phyloP scores from a whole-genome alignment of 2,113 vertebrate species.

The Mus musculus region DNA sequence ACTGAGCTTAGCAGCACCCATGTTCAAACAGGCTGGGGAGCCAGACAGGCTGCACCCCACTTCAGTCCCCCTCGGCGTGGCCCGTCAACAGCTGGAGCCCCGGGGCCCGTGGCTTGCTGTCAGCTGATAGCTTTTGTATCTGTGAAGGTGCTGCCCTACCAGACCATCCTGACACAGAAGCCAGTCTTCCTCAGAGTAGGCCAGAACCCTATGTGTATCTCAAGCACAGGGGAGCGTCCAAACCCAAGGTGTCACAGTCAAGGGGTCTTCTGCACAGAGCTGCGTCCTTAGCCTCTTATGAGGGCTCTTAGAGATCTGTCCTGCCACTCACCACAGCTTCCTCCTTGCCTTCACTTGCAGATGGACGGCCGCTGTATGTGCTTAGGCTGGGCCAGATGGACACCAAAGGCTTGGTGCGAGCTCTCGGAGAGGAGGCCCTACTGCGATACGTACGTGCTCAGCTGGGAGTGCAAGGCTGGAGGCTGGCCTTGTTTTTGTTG shows the following conservation, averaged over 20 bases:
- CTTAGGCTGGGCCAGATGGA: slow-evolving; percentile 98
- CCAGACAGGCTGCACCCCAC: accelerated
- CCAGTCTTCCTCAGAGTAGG: not conserved
- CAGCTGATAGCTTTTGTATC: not conserved
- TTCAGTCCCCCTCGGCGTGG: accelerated
- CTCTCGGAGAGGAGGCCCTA: slow-evolving; percentile 94
- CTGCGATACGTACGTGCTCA: slow-evolving; percentile 93
- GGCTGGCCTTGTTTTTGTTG: not conserved
- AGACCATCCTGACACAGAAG: accelerated
- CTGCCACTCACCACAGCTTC: accelerated
- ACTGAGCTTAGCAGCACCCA: not conserved
- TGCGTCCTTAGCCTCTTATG: not conserved
- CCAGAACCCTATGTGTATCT: accelerated
- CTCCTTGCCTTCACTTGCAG: slow-evolving; percentile 81
- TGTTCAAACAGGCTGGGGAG: accelerated
- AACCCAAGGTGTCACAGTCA: not conserved
- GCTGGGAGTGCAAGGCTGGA: not conserved
- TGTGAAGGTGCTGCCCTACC: no score
- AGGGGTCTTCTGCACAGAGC: not conserved
- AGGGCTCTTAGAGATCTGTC: not conserved
- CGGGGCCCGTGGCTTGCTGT: not conserved
- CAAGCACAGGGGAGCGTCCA: accelerated
- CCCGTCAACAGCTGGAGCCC: not conserved
- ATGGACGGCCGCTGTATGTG: slow-evolving; percentile 96
- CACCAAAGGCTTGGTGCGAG: slow-evolving; percentile 96